Conservation (phyloP, 1,140 invertebrate genomes). For the Piezodorus guildinii region DNA sequence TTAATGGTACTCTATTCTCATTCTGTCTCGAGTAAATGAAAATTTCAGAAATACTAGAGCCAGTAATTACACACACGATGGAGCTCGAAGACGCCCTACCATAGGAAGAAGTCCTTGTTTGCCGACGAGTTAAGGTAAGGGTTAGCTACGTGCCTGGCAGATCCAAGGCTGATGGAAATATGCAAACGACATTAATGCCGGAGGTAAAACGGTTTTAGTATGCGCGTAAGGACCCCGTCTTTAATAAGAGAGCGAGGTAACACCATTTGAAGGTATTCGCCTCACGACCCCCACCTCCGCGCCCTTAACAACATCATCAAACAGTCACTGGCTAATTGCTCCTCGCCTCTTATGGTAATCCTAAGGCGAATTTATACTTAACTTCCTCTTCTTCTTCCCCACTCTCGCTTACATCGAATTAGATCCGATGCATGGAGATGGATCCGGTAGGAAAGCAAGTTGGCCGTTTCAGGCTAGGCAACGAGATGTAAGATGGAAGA, state of each 20-base stretch:
- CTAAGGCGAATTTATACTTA: slow-evolving; percentile 8
- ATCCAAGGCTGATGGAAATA: slow-evolving; percentile 3
- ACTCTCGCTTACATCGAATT: not conserved
- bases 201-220: slow-evolving; percentile 3
- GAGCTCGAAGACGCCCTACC: too few species aligned
- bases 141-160: not conserved
- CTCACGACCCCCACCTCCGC: not conserved
- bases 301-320: slow-evolving; percentile 10
- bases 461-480: too few species aligned
- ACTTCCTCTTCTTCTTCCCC: slow-evolving; percentile 3
- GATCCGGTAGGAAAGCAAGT: too few species aligned
- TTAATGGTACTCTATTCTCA: too few species aligned
- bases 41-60: too few species aligned
- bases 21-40: too few species aligned
- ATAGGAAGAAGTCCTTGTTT: slow-evolving; percentile 5
- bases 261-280: slow-evolving; percentile 7
- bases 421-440: too few species aligned
- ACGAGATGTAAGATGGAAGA: too few species aligned
- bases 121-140: slow-evolving; percentile 7
- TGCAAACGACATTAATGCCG: slow-evolving; percentile 14
- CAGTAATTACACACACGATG: too few species aligned
- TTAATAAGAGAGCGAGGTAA: slow-evolving; percentile 12
- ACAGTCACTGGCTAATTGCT: slow-evolving; percentile 3
- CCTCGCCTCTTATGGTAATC: slow-evolving; percentile 11
- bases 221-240: slow-evolving; percentile 7